Evolutionary conservation across 2,888 invertebrate species (phyloP).

Genomic region (Lithophane ornitopus): DNA sequence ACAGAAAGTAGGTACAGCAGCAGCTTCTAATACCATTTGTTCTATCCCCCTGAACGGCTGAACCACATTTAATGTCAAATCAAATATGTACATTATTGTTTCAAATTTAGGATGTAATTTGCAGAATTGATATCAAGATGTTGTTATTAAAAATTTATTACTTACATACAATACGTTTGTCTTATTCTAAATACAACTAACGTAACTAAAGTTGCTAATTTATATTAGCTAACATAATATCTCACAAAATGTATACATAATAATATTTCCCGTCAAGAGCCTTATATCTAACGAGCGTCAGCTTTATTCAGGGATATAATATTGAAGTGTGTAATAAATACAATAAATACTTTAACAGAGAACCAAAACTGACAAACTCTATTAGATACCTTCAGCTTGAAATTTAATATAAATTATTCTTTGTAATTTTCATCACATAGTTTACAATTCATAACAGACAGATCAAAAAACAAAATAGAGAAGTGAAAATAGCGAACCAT

Average conservation of each 20-base stretch:
- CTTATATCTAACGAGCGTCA: constrained; percentile 79
- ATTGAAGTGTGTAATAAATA: constrained; percentile 86
- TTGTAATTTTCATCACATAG: constrained; percentile 85
- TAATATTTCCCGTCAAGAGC: constrained; percentile 78
- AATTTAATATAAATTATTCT: constrained; percentile 83
- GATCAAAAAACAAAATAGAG: constrained; percentile 76
- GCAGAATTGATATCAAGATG: constrained; percentile 63
- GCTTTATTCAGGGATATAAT: constrained; percentile 77
- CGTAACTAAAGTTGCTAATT: constrained; percentile 85
- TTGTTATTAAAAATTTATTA: constrained; percentile 88
- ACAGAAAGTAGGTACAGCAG: no score
- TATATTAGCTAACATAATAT: constrained; percentile 88
- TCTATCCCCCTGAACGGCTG: no score
- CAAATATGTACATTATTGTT: constrained; percentile 32
- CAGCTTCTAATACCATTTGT: no score
- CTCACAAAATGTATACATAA: constrained; percentile 84
- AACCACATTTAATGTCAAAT: no score
- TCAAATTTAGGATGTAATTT: constrained; percentile 35
- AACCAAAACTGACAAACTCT: constrained; percentile 81
- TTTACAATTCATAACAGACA: constrained; percentile 85
- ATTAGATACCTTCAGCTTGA: constrained; percentile 74
- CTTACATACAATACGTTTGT: constrained; percentile 88
- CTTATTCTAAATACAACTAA: constrained; percentile 85
- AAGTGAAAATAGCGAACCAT: constrained; percentile 62
- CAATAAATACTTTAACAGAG: constrained; percentile 87